Evolutionary conservation across 2,888 invertebrate species (phyloP).

Genomic region (Pheosia tremula): DNA sequence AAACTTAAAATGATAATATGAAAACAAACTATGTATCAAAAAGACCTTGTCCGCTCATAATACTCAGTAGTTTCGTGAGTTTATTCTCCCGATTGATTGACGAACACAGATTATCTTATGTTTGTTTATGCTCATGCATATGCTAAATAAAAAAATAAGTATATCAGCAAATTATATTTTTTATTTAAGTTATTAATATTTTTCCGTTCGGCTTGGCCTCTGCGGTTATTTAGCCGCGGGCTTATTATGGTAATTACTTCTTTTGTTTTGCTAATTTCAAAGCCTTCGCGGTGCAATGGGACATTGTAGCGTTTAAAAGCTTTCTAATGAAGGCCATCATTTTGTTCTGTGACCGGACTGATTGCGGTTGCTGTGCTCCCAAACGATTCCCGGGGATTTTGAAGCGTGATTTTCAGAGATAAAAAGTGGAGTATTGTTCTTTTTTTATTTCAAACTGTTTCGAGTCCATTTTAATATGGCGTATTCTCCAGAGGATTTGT

Average conservation of each 20-base stretch:
- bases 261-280: conserved; percentile 37
- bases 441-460: too few species aligned
- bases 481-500: too few species aligned
- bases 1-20: too few species aligned
- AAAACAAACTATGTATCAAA: too few species aligned
- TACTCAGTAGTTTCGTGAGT: too few species aligned
- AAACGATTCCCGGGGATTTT: neutral
- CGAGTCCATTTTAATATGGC: too few species aligned
- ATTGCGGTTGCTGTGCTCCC: conserved; percentile 3
- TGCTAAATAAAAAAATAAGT: neutral
- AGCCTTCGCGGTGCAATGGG: conserved; percentile 19
- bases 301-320: conserved; percentile 14
- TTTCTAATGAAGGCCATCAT: conserved; percentile 28
- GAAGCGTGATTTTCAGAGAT: neutral
- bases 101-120: too few species aligned
- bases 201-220: conserved; percentile 6
- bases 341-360: conserved; percentile 18
- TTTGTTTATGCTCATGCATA: too few species aligned
- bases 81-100: too few species aligned
- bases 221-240: conserved; percentile 16
- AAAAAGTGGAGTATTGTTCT: too few species aligned
- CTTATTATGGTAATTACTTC: conserved; percentile 35
- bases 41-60: too few species aligned
- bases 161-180: neutral
- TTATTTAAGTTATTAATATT: conserved; percentile 1